phyloP scores from a whole-genome alignment of 23 tunicate genomes.

The Styela clava region DNA sequence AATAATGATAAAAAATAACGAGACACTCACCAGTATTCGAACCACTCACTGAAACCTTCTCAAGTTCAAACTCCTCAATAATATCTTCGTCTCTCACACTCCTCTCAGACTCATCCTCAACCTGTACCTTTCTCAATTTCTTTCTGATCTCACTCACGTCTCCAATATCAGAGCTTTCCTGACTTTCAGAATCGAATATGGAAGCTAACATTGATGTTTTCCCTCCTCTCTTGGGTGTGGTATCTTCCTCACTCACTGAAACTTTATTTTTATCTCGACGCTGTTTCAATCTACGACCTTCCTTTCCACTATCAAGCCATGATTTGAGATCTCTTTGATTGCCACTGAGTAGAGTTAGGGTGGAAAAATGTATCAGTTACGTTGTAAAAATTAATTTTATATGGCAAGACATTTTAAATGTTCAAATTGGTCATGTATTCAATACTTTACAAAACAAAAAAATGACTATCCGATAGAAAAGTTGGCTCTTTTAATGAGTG shows the following conservation, averaged over 20 bases:
- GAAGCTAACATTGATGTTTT: conserved; percentile 14
- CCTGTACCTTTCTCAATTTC: conserved; percentile 9
- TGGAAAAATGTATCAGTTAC: too few species aligned
- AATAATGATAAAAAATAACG: too few species aligned
- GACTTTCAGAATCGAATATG: conserved; percentile 18
- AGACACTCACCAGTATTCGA: not conserved
- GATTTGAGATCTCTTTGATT: not conserved
- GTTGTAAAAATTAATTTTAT: too few species aligned
- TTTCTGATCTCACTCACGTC: conserved; percentile 14
- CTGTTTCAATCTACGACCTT: not conserved
- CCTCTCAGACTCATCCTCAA: too few species aligned
- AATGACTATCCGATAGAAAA: too few species aligned
- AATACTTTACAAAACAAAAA: too few species aligned
- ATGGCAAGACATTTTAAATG: too few species aligned
- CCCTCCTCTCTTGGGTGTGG: not conserved
- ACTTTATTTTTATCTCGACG: not conserved
- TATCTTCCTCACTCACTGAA: not conserved
- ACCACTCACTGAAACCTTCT: not conserved
- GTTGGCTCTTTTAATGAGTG: too few species aligned
- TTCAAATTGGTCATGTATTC: too few species aligned
- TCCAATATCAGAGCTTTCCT: not conserved
- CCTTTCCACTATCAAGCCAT: not conserved
- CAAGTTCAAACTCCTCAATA: not conserved
- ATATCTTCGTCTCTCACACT: not conserved
- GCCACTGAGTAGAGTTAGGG: too few species aligned